These are phyloP conservation scores for Dendroctonus valens DNA, from an alignment of 1,140 invertebrate genomes.

Conservation along the genomic window DNA sequence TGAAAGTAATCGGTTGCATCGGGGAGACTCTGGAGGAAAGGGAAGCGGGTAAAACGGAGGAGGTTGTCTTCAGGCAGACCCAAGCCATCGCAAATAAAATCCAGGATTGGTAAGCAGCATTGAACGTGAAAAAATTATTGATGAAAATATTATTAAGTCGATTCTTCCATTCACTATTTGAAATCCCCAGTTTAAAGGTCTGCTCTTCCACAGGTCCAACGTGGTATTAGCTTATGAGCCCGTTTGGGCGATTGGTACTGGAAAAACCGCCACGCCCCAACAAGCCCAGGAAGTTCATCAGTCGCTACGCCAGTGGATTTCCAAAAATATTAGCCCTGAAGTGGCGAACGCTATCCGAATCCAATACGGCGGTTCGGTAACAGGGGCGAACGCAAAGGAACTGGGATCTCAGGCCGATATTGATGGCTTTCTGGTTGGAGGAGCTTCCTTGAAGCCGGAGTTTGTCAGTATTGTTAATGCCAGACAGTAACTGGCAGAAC, in stretches of 20 bases:
- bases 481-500: conserved; percentile 8
- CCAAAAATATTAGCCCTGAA: conserved; percentile 73
- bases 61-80: conserved; percentile 91
- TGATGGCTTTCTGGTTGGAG: conserved; percentile 97
- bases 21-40: conserved; percentile 97
- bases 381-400: conserved; percentile 86
- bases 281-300: conserved; percentile 90
- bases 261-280: conserved; percentile 94
- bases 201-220: conserved; percentile 58
- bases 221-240: conserved; percentile 99
- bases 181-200: no score
- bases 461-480: conserved; percentile 20
- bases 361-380: conserved; percentile 98
- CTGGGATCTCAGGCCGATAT: conserved; percentile 90
- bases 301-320: conserved; percentile 81
- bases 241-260: conserved; percentile 99
- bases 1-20: conserved; percentile 96
- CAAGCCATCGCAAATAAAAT: conserved; percentile 78
- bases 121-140: no score
- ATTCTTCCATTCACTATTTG: neutral
- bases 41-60: conserved; percentile 91
- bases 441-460: conserved; percentile 12
- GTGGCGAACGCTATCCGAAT: conserved; percentile 81
- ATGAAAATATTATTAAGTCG: conserved; percentile 7
- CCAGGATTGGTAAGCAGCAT: conserved; percentile 75